Conservation (phyloP, 2,888 invertebrate genomes). For the Tipula helvola region DNA sequence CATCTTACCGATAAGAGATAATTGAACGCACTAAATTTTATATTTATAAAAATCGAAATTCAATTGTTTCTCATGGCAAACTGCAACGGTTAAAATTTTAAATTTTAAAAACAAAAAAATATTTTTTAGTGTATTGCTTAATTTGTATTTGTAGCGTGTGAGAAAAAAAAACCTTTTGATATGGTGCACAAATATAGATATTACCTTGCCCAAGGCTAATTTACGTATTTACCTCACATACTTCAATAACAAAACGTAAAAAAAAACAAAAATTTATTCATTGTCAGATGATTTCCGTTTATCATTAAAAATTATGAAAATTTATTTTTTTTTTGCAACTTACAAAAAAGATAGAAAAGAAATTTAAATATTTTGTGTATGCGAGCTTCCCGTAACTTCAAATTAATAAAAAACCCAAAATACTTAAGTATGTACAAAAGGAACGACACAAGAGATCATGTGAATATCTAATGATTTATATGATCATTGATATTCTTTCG, state of each 20-base stretch:
- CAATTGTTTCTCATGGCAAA: not conserved
- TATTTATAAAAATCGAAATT: not conserved
- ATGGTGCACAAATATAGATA: not conserved
- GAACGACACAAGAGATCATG: not conserved
- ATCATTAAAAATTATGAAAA: not conserved
- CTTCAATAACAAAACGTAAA: not conserved
- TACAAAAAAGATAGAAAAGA: not conserved
- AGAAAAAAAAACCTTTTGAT: not conserved
- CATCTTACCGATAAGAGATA: not conserved
- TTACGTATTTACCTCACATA: not conserved
- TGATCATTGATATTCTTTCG: not conserved
- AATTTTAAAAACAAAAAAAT: not conserved
- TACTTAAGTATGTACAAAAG: not conserved
- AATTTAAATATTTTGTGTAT: not conserved
- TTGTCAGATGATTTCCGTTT: slow-evolving; percentile 4
- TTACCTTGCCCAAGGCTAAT: not conserved
- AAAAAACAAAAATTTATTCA: not conserved
- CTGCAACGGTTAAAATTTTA: not conserved
- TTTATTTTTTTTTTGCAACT: not conserved
- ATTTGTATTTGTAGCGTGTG: not conserved
- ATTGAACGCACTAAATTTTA: not conserved
- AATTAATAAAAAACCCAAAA: not conserved
- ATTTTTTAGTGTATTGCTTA: not conserved
- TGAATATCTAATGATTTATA: not conserved
- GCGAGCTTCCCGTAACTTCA: not conserved